These are phyloP conservation scores for Holothuria scabra DNA, from an alignment of 53 echinoderm and acorn worm species.

Conservation along the genomic window DNA sequence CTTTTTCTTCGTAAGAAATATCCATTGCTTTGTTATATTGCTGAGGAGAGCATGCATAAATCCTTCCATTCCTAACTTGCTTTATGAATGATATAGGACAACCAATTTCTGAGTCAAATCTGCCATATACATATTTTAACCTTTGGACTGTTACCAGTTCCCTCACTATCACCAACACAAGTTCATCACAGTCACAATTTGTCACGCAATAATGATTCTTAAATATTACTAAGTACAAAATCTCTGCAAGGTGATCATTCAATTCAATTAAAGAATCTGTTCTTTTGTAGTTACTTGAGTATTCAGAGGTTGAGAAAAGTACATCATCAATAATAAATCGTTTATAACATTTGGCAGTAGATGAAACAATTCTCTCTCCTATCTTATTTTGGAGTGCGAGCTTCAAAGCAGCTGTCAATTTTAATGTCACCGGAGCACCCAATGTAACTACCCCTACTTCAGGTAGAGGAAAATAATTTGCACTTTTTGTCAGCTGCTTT, in stretches of 20 bases:
- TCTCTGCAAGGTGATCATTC: slow-evolving; percentile 16
- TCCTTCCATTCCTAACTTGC: too few relatives aligned
- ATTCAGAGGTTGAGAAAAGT: slow-evolving; percentile 18
- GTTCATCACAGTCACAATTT: slow-evolving; percentile 41
- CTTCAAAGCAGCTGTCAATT: slow-evolving; percentile 12
- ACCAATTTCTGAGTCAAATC: slow-evolving; percentile 31
- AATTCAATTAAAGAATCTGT: slow-evolving; percentile 42
- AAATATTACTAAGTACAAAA: slow-evolving; percentile 39
- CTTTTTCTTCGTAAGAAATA: not conserved
- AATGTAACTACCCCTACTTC: not conserved
- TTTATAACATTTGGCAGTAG: slow-evolving; percentile 22
- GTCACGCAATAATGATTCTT: slow-evolving; percentile 38
- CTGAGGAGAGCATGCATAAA: not conserved
- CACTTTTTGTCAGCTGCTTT: slow-evolving; percentile 33
- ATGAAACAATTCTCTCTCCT: slow-evolving; percentile 10
- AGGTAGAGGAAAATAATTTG: slow-evolving; percentile 10
- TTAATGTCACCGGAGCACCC: not conserved
- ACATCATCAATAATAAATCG: slow-evolving; percentile 17
- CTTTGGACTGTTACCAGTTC: not conserved
- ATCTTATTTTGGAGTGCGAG: slow-evolving; percentile 27
- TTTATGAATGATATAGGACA: slow-evolving; percentile 40
- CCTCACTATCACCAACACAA: slow-evolving; percentile 11
- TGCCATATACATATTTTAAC: slow-evolving; percentile 15
- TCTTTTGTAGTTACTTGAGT: slow-evolving; percentile 48
- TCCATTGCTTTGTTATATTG: slow-evolving; percentile 22